phyloP scores from a whole-genome alignment of 2,113 vertebrate genomes.

The Phoenicopterus ruber region DNA sequence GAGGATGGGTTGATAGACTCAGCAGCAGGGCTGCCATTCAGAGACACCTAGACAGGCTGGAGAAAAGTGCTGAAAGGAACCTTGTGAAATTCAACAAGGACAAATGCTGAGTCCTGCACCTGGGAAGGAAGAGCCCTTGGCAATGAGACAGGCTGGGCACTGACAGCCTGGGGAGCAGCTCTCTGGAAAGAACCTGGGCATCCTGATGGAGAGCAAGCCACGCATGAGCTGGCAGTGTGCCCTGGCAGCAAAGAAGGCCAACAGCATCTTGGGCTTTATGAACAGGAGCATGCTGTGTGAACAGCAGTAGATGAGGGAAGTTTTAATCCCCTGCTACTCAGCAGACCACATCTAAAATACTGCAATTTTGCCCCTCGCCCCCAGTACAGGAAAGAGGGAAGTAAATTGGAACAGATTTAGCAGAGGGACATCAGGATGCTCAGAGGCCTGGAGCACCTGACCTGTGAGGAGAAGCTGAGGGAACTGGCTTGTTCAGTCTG shows the following conservation, averaged over 20 bases:
- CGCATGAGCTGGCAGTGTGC: not conserved
- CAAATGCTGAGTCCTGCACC: not conserved
- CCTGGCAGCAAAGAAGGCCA: not conserved
- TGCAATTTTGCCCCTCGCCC: fast-evolving
- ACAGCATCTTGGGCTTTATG: not conserved
- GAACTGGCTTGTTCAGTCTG: not conserved
- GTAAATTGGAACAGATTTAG: not conserved
- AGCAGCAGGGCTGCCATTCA: not conserved
- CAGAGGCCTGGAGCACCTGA: not conserved
- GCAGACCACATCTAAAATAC: not conserved
- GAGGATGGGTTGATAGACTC: not conserved
- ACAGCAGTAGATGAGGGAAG: not conserved
- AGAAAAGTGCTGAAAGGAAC: not conserved
- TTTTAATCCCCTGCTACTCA: not conserved
- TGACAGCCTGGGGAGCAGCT: not conserved
- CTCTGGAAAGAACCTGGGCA: not conserved
- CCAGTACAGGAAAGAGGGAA: fast-evolving
- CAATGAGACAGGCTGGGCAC: not conserved
- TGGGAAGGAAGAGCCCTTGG: not conserved
- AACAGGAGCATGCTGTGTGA: not conserved
- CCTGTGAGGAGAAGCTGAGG: not conserved
- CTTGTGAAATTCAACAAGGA: not conserved
- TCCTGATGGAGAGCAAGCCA: not conserved
- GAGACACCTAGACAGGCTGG: not conserved
- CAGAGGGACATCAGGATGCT: not conserved